Evolutionary conservation across 2,113 vertebrate species (phyloP), one percentile per base, ranked within the genome.

Genomic region (Odontophorus gujanensis): DNA sequence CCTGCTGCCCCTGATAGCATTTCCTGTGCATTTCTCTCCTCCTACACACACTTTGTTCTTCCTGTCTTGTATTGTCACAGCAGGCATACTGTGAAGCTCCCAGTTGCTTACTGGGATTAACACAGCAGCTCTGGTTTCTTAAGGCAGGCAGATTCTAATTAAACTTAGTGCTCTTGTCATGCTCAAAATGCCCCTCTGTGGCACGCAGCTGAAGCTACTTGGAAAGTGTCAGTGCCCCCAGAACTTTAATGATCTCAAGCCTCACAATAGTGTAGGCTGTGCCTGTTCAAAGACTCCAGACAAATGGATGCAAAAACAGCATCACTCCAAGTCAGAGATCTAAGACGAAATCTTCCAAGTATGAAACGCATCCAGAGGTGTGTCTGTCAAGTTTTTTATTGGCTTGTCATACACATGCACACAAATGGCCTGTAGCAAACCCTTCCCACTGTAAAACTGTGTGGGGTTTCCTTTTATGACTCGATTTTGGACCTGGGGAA

Each of bases 11-110:
- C 89, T 91, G 82, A 94, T 81, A 50, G 82, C 90, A 53, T 91
- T 95, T 96, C 94, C 95, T 94, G 83, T 72, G 61, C 1, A 0
- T 47, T 75, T 84, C 62, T 87, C 73, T 81, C 88, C 90, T 95
- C 96, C 89, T 72, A 93, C 83, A 86, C 82, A 36, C 30, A n/a
- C 55, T 85, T 90, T 73, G 58, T 77, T 77, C 93, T 93, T 96
- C 86, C 95, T 89, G 89, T 55, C 78, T 85, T 61, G 67, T 26
- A 2, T 16, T 0, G 0, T 42, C 90, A 69, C 69, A 84, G 82
- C 53, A 58, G 86, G 81, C 71, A 79, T 19, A 0, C 26, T 81
- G 80, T 74, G 65, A 81, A 75, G 47, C 59, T 80, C 72, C 79
- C 89, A 75, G n/a, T 83, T 90, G 80, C 38, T 84, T 81, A 48